These are phyloP conservation scores for Goniozus legneri DNA, from an alignment of 1,140 invertebrate species.

Conservation along the genomic window DNA sequence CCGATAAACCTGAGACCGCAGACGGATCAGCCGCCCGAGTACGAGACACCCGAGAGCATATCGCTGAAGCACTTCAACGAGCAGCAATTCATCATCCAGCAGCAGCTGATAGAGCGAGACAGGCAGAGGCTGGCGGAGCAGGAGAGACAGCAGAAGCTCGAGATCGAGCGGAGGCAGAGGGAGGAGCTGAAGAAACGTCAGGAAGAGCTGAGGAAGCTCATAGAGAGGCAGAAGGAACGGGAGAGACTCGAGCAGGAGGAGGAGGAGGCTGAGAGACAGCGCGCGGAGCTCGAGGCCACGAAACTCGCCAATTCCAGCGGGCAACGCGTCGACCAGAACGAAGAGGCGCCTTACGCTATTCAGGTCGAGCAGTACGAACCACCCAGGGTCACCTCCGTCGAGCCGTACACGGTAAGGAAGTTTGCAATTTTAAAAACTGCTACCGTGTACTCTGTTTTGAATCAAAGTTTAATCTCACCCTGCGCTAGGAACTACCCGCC, in stretches of 20 bases:
- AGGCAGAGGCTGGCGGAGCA: constrained; percentile 39
- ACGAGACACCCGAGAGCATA: constrained; percentile 47
- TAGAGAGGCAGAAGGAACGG: constrained; percentile 31
- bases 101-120: constrained; percentile 43
- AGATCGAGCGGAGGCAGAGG: constrained; percentile 37
- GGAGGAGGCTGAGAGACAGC: constrained; percentile 9
- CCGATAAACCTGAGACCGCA: constrained; percentile 36
- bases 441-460: too few species aligned
- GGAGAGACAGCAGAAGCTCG: constrained; percentile 36
- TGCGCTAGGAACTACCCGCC: too few species aligned
- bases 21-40: constrained; percentile 30
- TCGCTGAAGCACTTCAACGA: constrained; percentile 50
- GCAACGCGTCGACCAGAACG: neutral
- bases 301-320: neutral
- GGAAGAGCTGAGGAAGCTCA: constrained; percentile 30
- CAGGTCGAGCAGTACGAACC: constrained; percentile 20
- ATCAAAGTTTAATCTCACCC: too few species aligned
- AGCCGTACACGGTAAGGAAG: constrained; percentile 5
- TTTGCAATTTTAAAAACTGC: too few species aligned
- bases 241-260: constrained; percentile 1
- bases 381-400: constrained; percentile 15
- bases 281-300: constrained; percentile 2
- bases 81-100: constrained; percentile 46
- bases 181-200: constrained; percentile 39
- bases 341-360: constrained; percentile 7